These are phyloP conservation scores for Eristalis pertinax DNA, from an alignment of 2,888 invertebrate species.

Conservation along the genomic window DNA sequence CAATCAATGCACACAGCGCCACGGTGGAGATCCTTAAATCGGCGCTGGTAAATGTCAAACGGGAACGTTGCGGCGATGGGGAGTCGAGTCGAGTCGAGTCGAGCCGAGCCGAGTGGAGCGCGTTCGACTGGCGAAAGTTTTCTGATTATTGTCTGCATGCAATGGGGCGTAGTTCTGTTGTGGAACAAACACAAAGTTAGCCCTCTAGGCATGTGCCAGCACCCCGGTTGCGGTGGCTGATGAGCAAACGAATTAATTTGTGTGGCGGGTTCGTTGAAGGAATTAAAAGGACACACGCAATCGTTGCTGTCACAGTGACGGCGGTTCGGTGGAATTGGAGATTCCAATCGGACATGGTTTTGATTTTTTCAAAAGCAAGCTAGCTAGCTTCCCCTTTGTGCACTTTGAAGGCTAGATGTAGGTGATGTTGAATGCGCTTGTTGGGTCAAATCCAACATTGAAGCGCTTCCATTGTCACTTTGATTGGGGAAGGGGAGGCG, in stretches of 20 bases:
- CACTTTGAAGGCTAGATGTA: background rate
- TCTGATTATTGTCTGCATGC: conserved; percentile 72
- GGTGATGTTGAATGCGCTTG: background rate
- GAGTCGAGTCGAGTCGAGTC: background rate
- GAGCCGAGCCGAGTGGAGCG: background rate
- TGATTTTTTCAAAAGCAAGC: conserved; percentile 38
- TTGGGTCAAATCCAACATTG: too few species aligned
- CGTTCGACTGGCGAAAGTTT: conserved; percentile 67
- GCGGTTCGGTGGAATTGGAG: conserved; percentile 29
- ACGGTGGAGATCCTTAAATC: conserved; percentile 34
- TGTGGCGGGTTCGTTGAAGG: conserved; percentile 55
- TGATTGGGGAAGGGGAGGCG: too few species aligned
- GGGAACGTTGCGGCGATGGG: conserved; percentile 10
- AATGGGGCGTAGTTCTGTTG: conserved; percentile 60
- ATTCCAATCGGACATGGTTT: conserved; percentile 65
- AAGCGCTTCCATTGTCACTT: too few species aligned
- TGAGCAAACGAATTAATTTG: conserved; percentile 49
- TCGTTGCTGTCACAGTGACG: conserved; percentile 10
- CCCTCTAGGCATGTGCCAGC: background rate
- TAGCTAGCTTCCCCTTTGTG: background rate
- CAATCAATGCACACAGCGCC: conserved; percentile 55
- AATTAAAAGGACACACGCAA: conserved; percentile 68
- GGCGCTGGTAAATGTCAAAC: background rate
- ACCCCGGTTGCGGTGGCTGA: conserved; percentile 21
- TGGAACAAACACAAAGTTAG: conserved; percentile 11